Percentiles rank a stretch among this genome's conserved stretches.
phyloP scores from a whole-genome alignment of 2,113 vertebrate genomes.

The Falcunculus frontatus region DNA sequence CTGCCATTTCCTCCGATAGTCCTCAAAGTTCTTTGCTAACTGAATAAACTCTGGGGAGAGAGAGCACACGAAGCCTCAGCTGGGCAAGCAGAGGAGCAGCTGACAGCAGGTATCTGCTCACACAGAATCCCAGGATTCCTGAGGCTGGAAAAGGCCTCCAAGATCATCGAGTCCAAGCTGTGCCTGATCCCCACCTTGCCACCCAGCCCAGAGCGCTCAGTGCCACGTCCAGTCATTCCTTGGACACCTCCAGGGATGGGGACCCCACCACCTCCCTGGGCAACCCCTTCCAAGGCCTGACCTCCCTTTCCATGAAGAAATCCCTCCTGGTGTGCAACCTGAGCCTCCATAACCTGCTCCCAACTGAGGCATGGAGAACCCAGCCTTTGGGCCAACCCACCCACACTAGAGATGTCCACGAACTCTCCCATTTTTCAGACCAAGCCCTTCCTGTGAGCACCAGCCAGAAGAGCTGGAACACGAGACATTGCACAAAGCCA shows the following conservation, averaged over 20 bases:
- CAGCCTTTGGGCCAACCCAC: background rate
- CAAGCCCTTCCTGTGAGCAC: background rate
- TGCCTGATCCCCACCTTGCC: background rate
- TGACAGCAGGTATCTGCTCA: background rate
- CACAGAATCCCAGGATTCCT: background rate
- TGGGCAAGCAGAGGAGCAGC: background rate
- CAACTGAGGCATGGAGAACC: background rate
- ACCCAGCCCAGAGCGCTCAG: background rate
- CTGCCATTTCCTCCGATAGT: slow-evolving; percentile 83
- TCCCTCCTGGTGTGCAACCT: background rate
- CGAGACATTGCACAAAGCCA: accelerated
- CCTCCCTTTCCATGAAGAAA: background rate
- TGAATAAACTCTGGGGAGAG: slow-evolving; percentile 86
- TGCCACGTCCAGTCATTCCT: accelerated
- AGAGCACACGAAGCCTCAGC: accelerated
- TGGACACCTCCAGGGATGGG: background rate
- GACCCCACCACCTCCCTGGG: background rate
- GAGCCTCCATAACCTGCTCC: background rate
- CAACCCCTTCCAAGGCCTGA: background rate
- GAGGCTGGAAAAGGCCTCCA: background rate
- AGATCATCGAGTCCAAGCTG: accelerated
- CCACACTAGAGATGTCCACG: background rate
- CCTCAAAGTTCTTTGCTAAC: slow-evolving; percentile 88
- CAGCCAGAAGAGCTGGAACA: background rate
- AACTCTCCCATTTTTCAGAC: background rate